Percentiles rank a stretch among this genome's conserved stretches.
Conservation (phyloP, 2,888 invertebrate species). For the Pasiphila rectangulata region DNA sequence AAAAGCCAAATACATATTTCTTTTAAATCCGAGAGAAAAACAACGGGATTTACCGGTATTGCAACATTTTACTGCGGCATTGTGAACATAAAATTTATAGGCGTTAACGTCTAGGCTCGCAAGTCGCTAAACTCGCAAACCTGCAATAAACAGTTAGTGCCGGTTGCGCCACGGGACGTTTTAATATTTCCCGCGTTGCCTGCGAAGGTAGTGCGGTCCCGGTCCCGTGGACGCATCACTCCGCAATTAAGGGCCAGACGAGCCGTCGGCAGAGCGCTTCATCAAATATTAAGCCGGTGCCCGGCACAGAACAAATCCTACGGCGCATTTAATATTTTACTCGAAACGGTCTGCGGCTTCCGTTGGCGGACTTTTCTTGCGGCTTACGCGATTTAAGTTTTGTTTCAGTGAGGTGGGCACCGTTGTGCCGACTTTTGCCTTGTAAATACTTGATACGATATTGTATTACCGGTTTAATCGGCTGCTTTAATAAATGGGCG, state of each 20-base stretch:
- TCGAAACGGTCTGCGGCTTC: conserved; percentile 71
- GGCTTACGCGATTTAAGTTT: conserved; percentile 65
- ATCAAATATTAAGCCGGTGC: conserved; percentile 70
- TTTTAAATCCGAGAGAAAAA: conserved; percentile 58
- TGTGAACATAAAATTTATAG: conserved; percentile 75
- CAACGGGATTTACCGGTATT: conserved; percentile 67
- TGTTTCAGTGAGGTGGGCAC: conserved; percentile 56
- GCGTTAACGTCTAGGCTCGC: conserved; percentile 64
- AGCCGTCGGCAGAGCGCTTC: conserved; percentile 59
- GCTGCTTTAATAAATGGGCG: conserved; percentile 33
- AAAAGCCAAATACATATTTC: conserved; percentile 47
- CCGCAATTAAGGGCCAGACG: conserved; percentile 69
- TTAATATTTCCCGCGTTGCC: conserved; percentile 56
- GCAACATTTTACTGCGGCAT: conserved; percentile 70
- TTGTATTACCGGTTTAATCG: conserved; percentile 38
- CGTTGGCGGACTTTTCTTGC: conserved; percentile 62
- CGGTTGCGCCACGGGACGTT: conserved; percentile 54
- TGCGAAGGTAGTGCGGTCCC: conserved; percentile 18
- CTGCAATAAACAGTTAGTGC: conserved; percentile 69
- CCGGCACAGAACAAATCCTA: conserved; percentile 62
- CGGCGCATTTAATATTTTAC: conserved; percentile 75
- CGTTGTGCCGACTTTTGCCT: conserved; percentile 42
- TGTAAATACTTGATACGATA: conserved; percentile 59
- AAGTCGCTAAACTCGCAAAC: conserved; percentile 54
- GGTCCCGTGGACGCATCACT: conserved; percentile 53